phyloP scores from a whole-genome alignment of 2,888 invertebrate genomes.

The Tipula confusa region DNA sequence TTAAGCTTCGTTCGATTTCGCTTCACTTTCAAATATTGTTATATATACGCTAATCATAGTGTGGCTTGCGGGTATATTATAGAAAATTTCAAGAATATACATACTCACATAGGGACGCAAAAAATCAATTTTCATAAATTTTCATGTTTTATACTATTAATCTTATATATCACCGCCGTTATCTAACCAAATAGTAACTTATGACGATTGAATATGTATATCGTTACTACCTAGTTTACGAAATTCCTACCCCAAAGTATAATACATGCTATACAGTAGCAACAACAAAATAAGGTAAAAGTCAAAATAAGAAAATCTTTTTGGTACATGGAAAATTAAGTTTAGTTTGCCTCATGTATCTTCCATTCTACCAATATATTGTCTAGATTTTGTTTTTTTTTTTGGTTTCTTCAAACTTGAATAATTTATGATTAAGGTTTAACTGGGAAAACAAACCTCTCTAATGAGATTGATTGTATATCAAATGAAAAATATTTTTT shows the following conservation, averaged over 20 bases:
- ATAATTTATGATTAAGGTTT: slow-evolving; percentile 20
- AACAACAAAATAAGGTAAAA: not conserved
- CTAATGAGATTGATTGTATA: slow-evolving; percentile 3
- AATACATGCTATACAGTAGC: not conserved
- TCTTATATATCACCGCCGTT: not conserved
- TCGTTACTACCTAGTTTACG: not conserved
- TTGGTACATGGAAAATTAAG: not conserved
- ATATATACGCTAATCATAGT: too few relatives aligned
- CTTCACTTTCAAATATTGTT: too few relatives aligned
- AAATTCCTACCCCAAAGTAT: not conserved
- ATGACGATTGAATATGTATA: not conserved
- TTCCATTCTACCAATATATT: not conserved
- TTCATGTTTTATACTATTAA: not conserved
- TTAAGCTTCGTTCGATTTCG: too few relatives aligned
- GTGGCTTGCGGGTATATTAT: too few relatives aligned
- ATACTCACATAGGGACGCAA: too few relatives aligned
- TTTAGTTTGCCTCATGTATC: not conserved
- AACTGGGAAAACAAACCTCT: slow-evolving; percentile 25
- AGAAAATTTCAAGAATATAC: too few relatives aligned
- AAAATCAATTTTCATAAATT: not conserved
- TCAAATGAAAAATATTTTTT: not conserved
- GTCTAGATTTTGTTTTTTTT: not conserved
- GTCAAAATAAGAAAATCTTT: not conserved
- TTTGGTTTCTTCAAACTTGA: not conserved
- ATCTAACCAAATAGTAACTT: not conserved